Evolutionary conservation across 1,140 invertebrate species (phyloP).

Genomic region (Drosophila equinoxialis): DNA sequence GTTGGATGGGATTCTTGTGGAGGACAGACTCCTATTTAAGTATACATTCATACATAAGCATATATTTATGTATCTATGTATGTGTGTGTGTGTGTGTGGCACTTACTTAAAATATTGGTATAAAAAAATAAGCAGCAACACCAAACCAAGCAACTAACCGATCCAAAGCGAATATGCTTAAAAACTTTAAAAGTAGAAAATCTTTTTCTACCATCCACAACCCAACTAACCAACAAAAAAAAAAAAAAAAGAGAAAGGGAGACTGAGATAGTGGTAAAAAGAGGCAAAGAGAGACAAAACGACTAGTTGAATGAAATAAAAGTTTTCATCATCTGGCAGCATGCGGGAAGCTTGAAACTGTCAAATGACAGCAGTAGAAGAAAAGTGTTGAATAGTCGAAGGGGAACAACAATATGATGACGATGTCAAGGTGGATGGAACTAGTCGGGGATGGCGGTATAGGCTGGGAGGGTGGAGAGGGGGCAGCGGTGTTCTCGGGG

Average conservation of each 20-base stretch:
- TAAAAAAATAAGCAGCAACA: constrained; percentile 41
- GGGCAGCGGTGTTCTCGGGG: too few species aligned
- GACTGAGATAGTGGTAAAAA: too few species aligned
- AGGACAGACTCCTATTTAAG: constrained; percentile 34
- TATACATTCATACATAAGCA: constrained; percentile 10
- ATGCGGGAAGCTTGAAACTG: constrained; percentile 22
- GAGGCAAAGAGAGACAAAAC: background rate
- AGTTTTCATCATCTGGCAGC: constrained; percentile 23
- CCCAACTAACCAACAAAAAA: too few species aligned
- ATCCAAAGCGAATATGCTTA: background rate
- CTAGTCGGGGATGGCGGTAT: too few species aligned
- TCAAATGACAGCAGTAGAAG: constrained; percentile 33
- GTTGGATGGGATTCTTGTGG: background rate
- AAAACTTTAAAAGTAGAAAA: constrained; percentile 26
- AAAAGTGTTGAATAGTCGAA: constrained; percentile 44
- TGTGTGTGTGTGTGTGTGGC: constrained; percentile 26
- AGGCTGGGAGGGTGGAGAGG: too few species aligned
- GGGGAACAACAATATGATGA: constrained; percentile 15
- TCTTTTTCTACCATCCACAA: background rate
- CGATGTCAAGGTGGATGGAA: too few species aligned
- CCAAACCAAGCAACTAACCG: constrained; percentile 22
- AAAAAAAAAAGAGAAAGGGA: too few species aligned
- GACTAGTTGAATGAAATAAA: constrained; percentile 27
- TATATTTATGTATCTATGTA: background rate
- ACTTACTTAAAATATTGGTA: constrained; percentile 45